These are phyloP conservation scores for Suillia variegata DNA, from an alignment of 2,888 invertebrate genomes.

Conservation along the genomic window DNA sequence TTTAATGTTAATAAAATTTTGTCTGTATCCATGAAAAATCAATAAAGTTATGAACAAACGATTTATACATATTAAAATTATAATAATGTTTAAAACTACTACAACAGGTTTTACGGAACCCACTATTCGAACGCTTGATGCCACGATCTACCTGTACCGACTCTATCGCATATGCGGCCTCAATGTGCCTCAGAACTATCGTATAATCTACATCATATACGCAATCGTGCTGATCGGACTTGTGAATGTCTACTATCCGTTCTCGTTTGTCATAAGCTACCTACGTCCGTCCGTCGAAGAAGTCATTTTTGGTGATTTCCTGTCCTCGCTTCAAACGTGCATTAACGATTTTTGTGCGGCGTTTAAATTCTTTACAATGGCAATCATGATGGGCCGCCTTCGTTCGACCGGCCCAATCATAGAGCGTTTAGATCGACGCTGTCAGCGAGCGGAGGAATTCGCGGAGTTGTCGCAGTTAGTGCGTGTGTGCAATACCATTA, in stretches of 20 bases:
- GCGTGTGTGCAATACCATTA: slow-evolving; percentile 30
- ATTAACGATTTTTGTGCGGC: slow-evolving; percentile 35
- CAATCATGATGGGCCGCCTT: slow-evolving; percentile 21
- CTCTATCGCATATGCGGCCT: slow-evolving; percentile 28
- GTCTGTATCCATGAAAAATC: no score
- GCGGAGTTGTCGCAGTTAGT: slow-evolving; percentile 23
- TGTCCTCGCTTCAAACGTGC: slow-evolving; percentile 39
- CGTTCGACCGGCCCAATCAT: slow-evolving; percentile 23
- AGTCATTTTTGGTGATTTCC: slow-evolving; percentile 25
- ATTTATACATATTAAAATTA: no score
- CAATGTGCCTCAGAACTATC: slow-evolving; percentile 20
- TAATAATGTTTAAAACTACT: no score
- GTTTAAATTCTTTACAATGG: slow-evolving; percentile 30
- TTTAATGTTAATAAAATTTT: no score
- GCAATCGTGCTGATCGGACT: slow-evolving; percentile 15
- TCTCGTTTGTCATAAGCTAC: slow-evolving; percentile 26
- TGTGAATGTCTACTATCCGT: slow-evolving; percentile 15
- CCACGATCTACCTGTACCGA: slow-evolving; percentile 22
- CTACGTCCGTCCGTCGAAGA: slow-evolving; percentile 4
- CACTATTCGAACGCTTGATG: no score
- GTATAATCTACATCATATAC: slow-evolving; percentile 20
- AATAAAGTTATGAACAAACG: no score
- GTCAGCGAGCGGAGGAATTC: slow-evolving; percentile 24
- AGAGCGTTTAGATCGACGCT: slow-evolving; percentile 32
- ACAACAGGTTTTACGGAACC: no score